These are phyloP conservation scores for Cherax quadricarinatus DNA, from an alignment of 1,140 invertebrate genomes.

Conservation along the genomic window DNA sequence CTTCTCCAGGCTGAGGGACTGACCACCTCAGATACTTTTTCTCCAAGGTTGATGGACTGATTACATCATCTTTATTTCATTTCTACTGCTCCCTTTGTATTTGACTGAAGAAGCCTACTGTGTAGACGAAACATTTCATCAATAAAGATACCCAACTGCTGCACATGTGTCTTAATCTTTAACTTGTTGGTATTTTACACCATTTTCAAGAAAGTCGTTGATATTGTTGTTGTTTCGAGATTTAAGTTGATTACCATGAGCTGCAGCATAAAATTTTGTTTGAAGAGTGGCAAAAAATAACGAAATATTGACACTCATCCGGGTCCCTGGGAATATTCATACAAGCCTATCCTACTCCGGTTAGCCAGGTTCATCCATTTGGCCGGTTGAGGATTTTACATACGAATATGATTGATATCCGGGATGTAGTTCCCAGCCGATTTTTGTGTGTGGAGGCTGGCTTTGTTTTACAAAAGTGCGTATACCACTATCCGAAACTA, in stretches of 20 bases:
- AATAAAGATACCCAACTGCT: too few species aligned
- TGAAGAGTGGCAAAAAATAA: neutral
- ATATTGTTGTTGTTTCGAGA: neutral
- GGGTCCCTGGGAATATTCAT: neutral
- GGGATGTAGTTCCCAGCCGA: neutral
- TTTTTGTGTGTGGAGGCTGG: neutral
- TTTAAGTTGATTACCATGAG: neutral
- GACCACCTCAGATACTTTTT: too few species aligned
- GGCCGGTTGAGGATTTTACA: slow-evolving; percentile 2
- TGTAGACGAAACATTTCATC: too few species aligned
- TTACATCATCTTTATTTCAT: too few species aligned
- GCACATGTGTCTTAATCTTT: too few species aligned
- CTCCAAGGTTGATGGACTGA: too few species aligned
- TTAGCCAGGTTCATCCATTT: slow-evolving; percentile 5
- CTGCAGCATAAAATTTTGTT: neutral
- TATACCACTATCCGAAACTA: neutral
- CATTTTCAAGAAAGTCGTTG: too few species aligned
- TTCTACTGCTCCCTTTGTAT: too few species aligned
- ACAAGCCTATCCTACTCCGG: neutral
- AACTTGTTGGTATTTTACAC: too few species aligned
- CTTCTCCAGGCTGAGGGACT: too few species aligned
- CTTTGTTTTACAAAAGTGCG: neutral
- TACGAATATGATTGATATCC: slow-evolving; percentile 11
- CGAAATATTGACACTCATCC: neutral
- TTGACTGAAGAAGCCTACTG: too few species aligned